phyloP scores from a whole-genome alignment of 2,113 vertebrate species.

The Chelonoidis abingdonii region DNA sequence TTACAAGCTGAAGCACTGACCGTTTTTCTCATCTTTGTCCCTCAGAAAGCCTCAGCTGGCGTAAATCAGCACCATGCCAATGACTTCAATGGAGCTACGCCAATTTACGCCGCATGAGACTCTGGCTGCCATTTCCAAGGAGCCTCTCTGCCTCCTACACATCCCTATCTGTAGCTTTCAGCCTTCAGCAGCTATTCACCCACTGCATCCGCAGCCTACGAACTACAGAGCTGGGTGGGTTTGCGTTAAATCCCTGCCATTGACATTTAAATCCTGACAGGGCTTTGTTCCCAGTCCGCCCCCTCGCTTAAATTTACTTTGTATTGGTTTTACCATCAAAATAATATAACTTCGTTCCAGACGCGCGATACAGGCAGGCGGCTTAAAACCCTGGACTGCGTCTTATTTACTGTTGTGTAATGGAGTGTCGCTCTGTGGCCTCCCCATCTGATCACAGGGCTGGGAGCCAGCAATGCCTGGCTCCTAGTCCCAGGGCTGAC shows the following conservation, averaged over 20 bases:
- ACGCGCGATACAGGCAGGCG: neutral
- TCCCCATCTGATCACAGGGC: neutral
- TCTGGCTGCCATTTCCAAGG: neutral
- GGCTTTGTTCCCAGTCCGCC: neutral
- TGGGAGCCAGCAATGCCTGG: no score
- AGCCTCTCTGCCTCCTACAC: neutral
- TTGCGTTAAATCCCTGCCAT: neutral
- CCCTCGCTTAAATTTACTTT: neutral
- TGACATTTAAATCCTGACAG: neutral
- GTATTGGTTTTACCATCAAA: constrained; percentile 31
- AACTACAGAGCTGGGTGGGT: neutral
- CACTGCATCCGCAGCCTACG: neutral
- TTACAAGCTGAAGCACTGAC: neutral
- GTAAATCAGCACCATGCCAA: neutral
- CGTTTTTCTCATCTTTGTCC: neutral
- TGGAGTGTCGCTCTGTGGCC: no score
- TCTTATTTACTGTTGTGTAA: neutral
- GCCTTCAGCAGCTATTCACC: neutral
- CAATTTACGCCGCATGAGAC: neutral
- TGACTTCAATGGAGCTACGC: neutral
- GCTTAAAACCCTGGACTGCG: neutral
- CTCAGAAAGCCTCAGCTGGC: neutral
- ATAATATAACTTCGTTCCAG: neutral
- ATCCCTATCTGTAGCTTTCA: neutral
- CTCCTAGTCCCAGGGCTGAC: neutral